These are phyloP conservation scores for Dexiosoma caninum DNA, from an alignment of 2,888 invertebrate species.

Conservation along the genomic window DNA sequence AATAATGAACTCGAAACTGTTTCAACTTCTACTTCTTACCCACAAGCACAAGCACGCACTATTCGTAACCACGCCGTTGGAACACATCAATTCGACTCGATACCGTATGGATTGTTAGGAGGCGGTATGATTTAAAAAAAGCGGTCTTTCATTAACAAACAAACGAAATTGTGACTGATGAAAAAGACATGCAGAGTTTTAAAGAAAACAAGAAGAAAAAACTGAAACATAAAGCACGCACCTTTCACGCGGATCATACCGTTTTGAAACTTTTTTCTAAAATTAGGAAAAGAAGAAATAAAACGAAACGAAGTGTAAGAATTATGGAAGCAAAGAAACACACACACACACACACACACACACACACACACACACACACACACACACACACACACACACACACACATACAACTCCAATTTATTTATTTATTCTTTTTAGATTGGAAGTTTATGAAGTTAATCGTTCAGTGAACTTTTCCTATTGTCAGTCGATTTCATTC, in stretches of 20 bases:
- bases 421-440: slow-evolving; percentile 42
- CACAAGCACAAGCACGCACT: slow-evolving; percentile 3
- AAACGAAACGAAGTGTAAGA: slow-evolving; percentile 17
- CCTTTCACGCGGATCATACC: slow-evolving; percentile 32
- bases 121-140: slow-evolving; percentile 46
- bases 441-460: slow-evolving; percentile 60
- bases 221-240: slow-evolving; percentile 58
- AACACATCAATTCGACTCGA: slow-evolving; percentile 21
- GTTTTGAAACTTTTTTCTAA: slow-evolving; percentile 19
- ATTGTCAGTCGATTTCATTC: slow-evolving; percentile 12
- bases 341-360: too few relatives aligned
- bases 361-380: too few relatives aligned
- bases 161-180: neutral
- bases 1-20: slow-evolving; percentile 21
- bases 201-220: slow-evolving; percentile 1
- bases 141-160: slow-evolving; percentile 38
- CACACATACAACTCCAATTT: too few relatives aligned
- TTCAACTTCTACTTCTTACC: slow-evolving; percentile 17
- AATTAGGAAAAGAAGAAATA: slow-evolving; percentile 10
- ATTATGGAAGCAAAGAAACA: slow-evolving; percentile 6
- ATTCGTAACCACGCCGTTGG: slow-evolving; percentile 20
- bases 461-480: slow-evolving; percentile 59
- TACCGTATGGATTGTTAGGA: slow-evolving; percentile 47
- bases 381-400: too few relatives aligned
- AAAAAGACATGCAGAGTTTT: neutral